Evolutionary conservation across 2,113 vertebrate genomes (phyloP), one percentile per base, ranked within the genome.

Genomic region (Indicator maculatus): DNA sequence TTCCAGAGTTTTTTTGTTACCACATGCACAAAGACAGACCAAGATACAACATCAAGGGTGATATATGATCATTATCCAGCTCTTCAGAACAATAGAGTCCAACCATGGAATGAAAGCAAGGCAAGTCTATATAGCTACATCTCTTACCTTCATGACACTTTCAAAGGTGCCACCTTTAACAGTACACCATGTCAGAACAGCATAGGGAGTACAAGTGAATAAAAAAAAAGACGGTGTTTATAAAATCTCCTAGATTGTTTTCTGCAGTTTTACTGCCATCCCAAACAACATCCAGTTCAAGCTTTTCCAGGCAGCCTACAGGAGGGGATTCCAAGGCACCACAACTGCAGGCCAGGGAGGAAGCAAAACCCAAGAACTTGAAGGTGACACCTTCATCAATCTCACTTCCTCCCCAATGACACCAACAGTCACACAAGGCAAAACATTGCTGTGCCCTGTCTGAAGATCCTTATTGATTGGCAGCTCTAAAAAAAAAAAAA

Each of bases 381-480:
- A 0, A 11, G 59, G 60, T 33, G 33, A 83, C 76, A 60, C 72
- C 79, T 88, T 76, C 67, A 70, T 16, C 52, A 81, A 63, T 38
- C 80, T 80, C 12, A 3, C 26, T 61, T 86, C 80, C 80, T 31
- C 38, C 23, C 53, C 71, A 16, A 27, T 24, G 21, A 50, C 31
- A 38, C 9, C 1, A 0, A 30, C 31, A 63, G 65, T 17, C 53
- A 67, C 0, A 0, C 0, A 2, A 72, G 2, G 26, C 16, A 55
- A 44, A 80, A 39, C 9, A 18, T 0, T 33, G 33, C 18, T 36
- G 39, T 73, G 45, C n/a, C 20, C 31, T 58, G 30, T 30, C 80
- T 52, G 55, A 36, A 31, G 23, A 33, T 36, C 38, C 23, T 66
- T 24, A 56, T 38, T 3, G 17, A 74, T 11, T 52, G 88, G 27